Conservation (phyloP, 1,140 invertebrate genomes). For the Pseudomyrmex pallidus region DNA sequence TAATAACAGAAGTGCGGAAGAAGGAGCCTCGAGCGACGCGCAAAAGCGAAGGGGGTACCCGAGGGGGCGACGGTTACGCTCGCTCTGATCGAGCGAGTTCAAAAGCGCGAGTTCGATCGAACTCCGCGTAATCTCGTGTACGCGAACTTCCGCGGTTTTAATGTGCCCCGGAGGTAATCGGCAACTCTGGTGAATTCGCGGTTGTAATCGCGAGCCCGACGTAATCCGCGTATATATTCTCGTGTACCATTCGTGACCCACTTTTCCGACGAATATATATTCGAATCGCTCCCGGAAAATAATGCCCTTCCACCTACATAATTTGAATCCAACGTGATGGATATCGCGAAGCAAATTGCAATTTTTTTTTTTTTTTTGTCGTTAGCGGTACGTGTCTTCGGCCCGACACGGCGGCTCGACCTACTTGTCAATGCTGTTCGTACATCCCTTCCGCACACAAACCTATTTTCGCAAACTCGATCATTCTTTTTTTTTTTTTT, state of each 20-base stretch:
- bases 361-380: slow-evolving; percentile 1
- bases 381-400: background rate
- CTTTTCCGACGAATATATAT: slow-evolving; percentile 37
- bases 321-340: slow-evolving; percentile 14
- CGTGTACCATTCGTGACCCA: slow-evolving; percentile 23
- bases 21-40: background rate
- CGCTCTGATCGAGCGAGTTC: slow-evolving; percentile 28
- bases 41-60: background rate
- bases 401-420: too few species aligned
- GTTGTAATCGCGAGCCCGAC: slow-evolving; percentile 36
- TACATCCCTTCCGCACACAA: too few species aligned
- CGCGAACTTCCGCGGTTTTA: slow-evolving; percentile 55
- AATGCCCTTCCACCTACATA: slow-evolving; percentile 14
- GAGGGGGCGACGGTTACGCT: background rate
- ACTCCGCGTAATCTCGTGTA: slow-evolving; percentile 48
- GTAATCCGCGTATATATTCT: slow-evolving; percentile 24
- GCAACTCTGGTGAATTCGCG: slow-evolving; percentile 40
- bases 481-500: background rate
- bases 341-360: background rate
- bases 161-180: slow-evolving; percentile 62
- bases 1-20: slow-evolving; percentile 35
- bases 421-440: too few species aligned
- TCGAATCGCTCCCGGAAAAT: slow-evolving; percentile 32
- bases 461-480: too few species aligned
- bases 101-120: slow-evolving; percentile 32